Evolutionary conservation across 2,113 vertebrate genomes (phyloP), one percentile per base, ranked within the genome.

Genomic region (Xiphophorus hellerii): DNA sequence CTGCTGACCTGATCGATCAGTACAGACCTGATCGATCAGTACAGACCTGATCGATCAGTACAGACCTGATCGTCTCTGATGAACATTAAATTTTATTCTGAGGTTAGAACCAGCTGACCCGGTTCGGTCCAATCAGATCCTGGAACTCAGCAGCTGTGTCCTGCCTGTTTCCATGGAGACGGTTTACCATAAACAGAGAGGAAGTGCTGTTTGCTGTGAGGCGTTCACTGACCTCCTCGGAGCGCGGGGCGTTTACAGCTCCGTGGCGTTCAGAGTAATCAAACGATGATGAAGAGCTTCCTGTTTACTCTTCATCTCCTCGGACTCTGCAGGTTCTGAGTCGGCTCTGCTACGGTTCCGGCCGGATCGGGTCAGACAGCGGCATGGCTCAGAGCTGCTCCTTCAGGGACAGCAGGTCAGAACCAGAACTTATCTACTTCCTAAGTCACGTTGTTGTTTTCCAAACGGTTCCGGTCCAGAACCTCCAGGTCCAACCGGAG

Each of bases 271-370:
- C 73, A 73, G 67, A 78, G 69, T 82, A 82, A 86, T 81, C 79
- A 84, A 58, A 75, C 12, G 2, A 62, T 39, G 73, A 74, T 30
- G 11, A 69, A 81, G 73, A 58, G 68, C 2, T 86, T 86, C 84
- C 84, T 84, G 87, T 86, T 88, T 88, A 86, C 54, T 68, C 73
- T 74, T 31, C 62, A 42, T 62, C 31, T 54, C 35, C 27, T 58
- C 67, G 37, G 33, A 4, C 67, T 0, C n/a, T 70, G 74, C 67
- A 60, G 29, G 33, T 75, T 31, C 31, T 63, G 73, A 79, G 66
- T 74, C 76, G 70, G 28, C 14, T 75, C 42, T 74, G 35, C 48
- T 33, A 17, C 3, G 27, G 51, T 58, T 17, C 51, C 5, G 51
- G 51, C 10, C 8, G 8, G 25, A 58, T 3, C 51, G 5, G 25